A percentile compares a stretch with the other conserved stretches of the same genome.
Evolutionary conservation across 2,888 invertebrate species (phyloP).

Genomic region (Anagyrus pseudococci): DNA sequence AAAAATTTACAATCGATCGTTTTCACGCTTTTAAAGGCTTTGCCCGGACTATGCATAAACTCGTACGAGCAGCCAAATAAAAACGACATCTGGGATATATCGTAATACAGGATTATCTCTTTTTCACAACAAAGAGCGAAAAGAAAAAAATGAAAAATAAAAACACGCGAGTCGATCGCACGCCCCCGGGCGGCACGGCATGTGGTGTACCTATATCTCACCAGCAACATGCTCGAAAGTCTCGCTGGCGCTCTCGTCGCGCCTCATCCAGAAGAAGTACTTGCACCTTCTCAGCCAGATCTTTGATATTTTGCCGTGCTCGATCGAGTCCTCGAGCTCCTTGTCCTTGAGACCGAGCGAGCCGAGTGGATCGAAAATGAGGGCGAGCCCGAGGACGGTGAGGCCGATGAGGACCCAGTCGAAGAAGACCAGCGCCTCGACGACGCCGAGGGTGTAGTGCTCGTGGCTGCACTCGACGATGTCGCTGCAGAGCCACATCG

Average conservation of each 20-base stretch:
- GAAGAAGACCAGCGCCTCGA: conserved; percentile 79
- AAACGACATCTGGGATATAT: no score
- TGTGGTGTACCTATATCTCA: conserved; percentile 61
- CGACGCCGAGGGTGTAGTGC: conserved; percentile 74
- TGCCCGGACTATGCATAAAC: not conserved
- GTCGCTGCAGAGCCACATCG: conserved; percentile 81
- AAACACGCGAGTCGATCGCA: no score
- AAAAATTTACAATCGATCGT: not conserved
- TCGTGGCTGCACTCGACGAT: conserved; percentile 72
- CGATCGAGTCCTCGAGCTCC: conserved; percentile 65
- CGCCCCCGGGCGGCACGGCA: no score
- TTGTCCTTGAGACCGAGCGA: conserved; percentile 49
- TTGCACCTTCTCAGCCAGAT: conserved; percentile 78
- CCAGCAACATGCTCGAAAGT: conserved; percentile 83
- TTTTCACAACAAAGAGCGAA: no score
- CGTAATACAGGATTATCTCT: no score
- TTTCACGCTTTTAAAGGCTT: not conserved
- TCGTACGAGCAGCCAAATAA: no score
- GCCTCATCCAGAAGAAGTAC: conserved; percentile 75
- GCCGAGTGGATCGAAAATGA: conserved; percentile 85
- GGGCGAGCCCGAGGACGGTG: conserved; percentile 76
- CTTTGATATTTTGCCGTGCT: conserved; percentile 74
- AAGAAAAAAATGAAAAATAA: no score
- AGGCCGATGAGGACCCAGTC: conserved; percentile 82
- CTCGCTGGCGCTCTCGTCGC: conserved; percentile 78